phyloP scores from a whole-genome alignment of 2,888 invertebrate genomes.

The Ceraclea dissimilis region DNA sequence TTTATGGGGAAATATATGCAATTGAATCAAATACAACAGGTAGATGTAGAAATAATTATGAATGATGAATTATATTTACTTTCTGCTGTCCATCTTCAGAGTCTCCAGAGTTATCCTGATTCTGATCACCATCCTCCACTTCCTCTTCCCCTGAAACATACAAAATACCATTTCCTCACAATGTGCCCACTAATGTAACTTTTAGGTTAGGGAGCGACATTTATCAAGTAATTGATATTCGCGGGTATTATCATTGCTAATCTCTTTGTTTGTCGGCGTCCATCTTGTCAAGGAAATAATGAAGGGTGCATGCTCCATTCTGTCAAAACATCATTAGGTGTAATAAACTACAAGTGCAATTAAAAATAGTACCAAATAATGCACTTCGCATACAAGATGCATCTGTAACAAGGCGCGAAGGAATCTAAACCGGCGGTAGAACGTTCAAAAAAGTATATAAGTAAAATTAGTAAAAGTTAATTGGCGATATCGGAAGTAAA shows the following conservation, averaged over 20 bases:
- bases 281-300: conserved; percentile 66
- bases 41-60: too few species aligned
- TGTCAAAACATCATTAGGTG: conserved; percentile 38
- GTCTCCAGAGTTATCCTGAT: conserved; percentile 62
- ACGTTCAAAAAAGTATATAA: conserved; percentile 16
- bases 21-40: too few species aligned
- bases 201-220: conserved; percentile 17
- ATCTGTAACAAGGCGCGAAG: neutral
- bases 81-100: conserved; percentile 63
- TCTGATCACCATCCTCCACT: conserved; percentile 58
- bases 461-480: conserved; percentile 41
- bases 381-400: conserved; percentile 5
- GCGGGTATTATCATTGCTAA: conserved; percentile 52
- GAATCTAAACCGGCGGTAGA: neutral
- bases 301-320: conserved; percentile 61
- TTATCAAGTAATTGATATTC: conserved; percentile 34
- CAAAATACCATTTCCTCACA: conserved; percentile 25
- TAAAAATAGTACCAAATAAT: conserved; percentile 18
- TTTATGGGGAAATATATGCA: too few species aligned
- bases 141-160: conserved; percentile 57
- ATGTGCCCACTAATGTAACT: conserved; percentile 4
- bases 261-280: conserved; percentile 71
- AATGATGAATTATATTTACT: conserved; percentile 32
- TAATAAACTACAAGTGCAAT: conserved; percentile 21
- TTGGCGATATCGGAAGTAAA: conserved; percentile 51